These are phyloP conservation scores for Lasioglossum lativentre DNA, from an alignment of 2,888 invertebrate genomes.

Conservation along the genomic window DNA sequence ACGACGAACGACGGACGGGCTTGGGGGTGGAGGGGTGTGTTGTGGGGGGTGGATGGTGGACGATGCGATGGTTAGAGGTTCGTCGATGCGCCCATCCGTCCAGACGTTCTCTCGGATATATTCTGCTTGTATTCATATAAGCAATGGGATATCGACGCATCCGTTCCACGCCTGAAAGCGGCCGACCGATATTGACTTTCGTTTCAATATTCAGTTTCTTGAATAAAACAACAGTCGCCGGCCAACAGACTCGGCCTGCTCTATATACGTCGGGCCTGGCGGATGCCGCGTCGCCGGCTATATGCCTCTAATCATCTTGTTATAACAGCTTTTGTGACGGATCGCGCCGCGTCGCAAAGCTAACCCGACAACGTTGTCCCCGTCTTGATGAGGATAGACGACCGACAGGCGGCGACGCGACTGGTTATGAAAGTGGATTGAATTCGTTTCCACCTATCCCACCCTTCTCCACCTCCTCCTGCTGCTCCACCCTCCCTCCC, in stretches of 20 bases:
- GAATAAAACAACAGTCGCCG: constrained; percentile 72
- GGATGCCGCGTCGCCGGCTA: neutral
- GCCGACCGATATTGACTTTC: constrained; percentile 69
- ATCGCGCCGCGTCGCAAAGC: neutral
- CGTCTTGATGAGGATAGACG: constrained; percentile 23
- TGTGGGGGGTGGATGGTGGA: neutral
- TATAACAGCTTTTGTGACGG: constrained; percentile 35
- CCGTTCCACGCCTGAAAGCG: constrained; percentile 57
- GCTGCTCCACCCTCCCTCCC: neutral
- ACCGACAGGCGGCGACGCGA: neutral
- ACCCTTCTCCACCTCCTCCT: too few species aligned
- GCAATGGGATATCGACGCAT: constrained; percentile 58
- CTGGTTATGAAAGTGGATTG: constrained; percentile 5
- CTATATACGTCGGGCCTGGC: constrained; percentile 2
- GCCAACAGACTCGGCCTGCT: constrained; percentile 30
- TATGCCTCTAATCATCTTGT: constrained; percentile 38
- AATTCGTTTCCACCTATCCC: constrained; percentile 7
- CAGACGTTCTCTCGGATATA: constrained; percentile 55
- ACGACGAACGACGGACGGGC: neutral
- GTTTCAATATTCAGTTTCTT: constrained; percentile 74
- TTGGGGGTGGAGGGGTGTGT: neutral
- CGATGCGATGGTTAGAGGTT: neutral
- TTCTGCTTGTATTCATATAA: constrained; percentile 51
- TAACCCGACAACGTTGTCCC: neutral
- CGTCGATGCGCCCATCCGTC: constrained; percentile 47